phyloP scores from a whole-genome alignment of 2,113 vertebrate species.

The Rynchops niger region DNA sequence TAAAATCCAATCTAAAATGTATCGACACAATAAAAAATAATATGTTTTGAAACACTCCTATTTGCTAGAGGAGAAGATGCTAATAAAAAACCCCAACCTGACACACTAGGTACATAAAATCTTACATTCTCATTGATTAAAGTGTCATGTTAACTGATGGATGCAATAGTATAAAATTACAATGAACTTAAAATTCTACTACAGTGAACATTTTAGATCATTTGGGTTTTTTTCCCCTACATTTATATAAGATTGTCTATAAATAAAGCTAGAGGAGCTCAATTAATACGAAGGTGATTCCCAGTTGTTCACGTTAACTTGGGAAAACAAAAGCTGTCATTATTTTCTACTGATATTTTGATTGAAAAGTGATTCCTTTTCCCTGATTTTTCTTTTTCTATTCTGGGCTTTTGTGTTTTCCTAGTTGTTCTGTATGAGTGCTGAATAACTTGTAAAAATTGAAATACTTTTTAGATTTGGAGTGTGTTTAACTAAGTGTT shows the following conservation, averaged over 20 bases:
- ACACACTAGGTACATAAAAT: neutral
- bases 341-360: neutral
- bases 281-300: neutral
- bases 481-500: neutral
- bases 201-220: neutral
- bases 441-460: neutral
- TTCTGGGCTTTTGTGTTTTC: neutral
- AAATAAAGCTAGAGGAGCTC: neutral
- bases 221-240: neutral
- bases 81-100: neutral
- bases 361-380: neutral
- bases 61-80: neutral
- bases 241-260: neutral
- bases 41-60: neutral
- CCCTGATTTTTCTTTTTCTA: neutral
- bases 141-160: neutral
- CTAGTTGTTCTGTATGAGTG: neutral
- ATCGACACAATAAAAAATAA: neutral
- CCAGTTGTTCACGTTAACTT: neutral
- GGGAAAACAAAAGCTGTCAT: neutral
- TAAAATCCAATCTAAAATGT: neutral
- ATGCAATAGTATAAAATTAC: neutral
- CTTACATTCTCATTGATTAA: neutral
- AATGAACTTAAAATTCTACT: neutral
- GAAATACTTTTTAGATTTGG: neutral